A percentile compares a stretch with the other conserved stretches of the same genome.
phyloP scores from a whole-genome alignment of 2,113 vertebrate genomes.

The Bothrops jararaca region DNA sequence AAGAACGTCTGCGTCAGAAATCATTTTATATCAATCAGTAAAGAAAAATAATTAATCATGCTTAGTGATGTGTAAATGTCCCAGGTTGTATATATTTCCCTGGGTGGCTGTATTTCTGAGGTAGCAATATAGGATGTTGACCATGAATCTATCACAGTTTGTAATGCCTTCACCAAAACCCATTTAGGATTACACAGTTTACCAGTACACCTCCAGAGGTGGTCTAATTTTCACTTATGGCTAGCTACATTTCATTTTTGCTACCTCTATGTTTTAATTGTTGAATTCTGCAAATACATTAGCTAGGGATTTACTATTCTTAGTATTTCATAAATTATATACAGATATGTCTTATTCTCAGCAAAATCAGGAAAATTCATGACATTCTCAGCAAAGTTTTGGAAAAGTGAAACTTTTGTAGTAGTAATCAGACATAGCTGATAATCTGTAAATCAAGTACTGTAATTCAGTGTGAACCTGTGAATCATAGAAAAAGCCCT shows the following conservation, averaged over 20 bases:
- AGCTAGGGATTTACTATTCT: background rate
- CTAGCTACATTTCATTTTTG: background rate
- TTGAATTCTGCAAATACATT: background rate
- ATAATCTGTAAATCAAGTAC: background rate
- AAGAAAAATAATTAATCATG: background rate
- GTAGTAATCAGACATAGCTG: background rate
- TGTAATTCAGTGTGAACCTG: background rate
- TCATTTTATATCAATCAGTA: background rate
- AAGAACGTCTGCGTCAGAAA: conserved; percentile 1
- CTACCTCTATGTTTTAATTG: background rate
- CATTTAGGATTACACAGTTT: background rate
- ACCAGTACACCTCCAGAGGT: background rate
- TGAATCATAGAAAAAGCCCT: background rate
- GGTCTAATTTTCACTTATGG: background rate
- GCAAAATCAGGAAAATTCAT: background rate
- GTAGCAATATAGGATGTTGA: background rate
- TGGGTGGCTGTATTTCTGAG: too few relatives aligned
- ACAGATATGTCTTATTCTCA: too few relatives aligned
- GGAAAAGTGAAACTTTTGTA: background rate
- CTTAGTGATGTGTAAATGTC: background rate
- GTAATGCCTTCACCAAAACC: background rate
- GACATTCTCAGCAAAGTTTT: background rate
- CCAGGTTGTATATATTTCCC: background rate
- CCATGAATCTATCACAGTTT: background rate
- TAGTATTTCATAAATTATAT: background rate